phyloP scores from a whole-genome alignment of 2,888 invertebrate genomes.

The Mesoligia furuncula region DNA sequence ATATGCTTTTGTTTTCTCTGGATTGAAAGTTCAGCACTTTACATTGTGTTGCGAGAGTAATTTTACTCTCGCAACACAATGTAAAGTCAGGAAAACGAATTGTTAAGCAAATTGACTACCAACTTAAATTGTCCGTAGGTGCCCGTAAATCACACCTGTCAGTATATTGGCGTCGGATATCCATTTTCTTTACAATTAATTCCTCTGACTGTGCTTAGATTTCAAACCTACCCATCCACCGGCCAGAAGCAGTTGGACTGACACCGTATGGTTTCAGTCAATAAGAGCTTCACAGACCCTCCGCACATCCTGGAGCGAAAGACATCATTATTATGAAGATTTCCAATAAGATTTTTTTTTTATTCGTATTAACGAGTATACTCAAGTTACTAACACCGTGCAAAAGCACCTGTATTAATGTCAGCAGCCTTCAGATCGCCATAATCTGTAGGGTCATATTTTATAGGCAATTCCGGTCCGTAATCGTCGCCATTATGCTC shows the following conservation, averaged over 20 bases:
- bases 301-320: no score
- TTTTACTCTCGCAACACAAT: neutral
- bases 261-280: neutral
- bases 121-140: neutral
- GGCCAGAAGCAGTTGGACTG: neutral
- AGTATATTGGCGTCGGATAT: neutral
- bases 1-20: neutral
- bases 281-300: neutral
- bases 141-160: neutral
- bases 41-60: no score
- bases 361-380: neutral
- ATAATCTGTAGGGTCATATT: conserved; percentile 55
- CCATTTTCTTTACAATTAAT: neutral
- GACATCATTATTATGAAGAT: neutral
- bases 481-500: conserved; percentile 61
- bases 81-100: neutral
- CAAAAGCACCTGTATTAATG: neutral
- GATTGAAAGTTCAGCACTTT: neutral
- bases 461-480: conserved; percentile 62
- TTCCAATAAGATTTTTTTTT: no score
- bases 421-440: neutral
- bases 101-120: neutral
- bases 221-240: neutral
- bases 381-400: neutral
- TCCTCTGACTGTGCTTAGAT: neutral